Evolutionary conservation across 2,888 invertebrate species (phyloP), one percentile per base, ranked within the genome.

Genomic region (Craniophora ligustri): DNA sequence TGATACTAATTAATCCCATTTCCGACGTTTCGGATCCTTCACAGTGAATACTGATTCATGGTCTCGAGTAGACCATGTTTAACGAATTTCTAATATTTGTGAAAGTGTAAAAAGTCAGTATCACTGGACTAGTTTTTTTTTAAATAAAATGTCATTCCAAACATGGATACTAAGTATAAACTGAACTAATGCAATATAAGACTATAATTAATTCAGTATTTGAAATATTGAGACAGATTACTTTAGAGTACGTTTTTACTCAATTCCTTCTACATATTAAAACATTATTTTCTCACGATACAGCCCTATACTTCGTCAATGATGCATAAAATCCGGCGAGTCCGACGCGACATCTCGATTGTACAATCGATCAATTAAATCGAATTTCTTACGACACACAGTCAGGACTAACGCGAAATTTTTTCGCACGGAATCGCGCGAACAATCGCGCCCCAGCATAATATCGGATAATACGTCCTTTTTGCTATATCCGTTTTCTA

Each of bases 401-500:
- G 50, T 50, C 54, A 54, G 54, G 55, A 48, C 67, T 48, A 62
- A 57, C 62, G 53, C 73, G 30, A 73, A 74, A 72, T 82, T 86
- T 86, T 86, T 86, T 85, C 84, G 82, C 84, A 81, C 84, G 80
- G 60, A 69, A 75, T 77, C 84, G 75, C 80, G 81, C 82, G 79
- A 82, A 85, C 84, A 87, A 83, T 86, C 84, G 81, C 71, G 63
- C 77, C 77, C 76, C 76, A 76, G 82, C 78, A 82, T 85, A 84
- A 84, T 85, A 86, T 82, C 77, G 77, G 81, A 83, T 85, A 87
- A 85, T 84, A 82, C 79, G 77, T 75, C 68, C 80, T 86, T 87
- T 88, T 86, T 86, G 81, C 79, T 72, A 66, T 72, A 78, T 79
- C 74, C 77, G 78, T 83, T 86, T 88, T 89, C 89, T 88, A 82